phyloP scores from a whole-genome alignment of 2,113 vertebrate species.

The Chroicocephalus ridibundus region DNA sequence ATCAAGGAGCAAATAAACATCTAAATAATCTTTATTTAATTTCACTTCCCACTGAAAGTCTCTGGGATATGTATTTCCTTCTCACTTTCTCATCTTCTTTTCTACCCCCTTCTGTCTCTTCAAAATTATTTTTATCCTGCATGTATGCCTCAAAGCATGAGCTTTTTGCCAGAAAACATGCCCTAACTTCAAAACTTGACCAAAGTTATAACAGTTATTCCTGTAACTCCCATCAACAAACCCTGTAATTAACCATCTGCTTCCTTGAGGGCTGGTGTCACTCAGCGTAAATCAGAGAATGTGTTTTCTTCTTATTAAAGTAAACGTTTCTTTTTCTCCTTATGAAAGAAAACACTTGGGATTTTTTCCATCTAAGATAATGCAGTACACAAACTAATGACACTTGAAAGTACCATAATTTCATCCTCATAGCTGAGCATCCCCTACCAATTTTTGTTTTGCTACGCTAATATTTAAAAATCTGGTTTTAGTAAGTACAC shows the following conservation, averaged over 20 bases:
- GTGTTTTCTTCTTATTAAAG: not conserved
- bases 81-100: not conserved
- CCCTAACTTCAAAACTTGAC: not conserved
- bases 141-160: not conserved
- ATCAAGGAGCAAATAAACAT: not conserved
- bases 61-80: not conserved
- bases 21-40: not conserved
- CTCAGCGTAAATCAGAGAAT: not conserved
- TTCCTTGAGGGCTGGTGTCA: constrained; percentile 4
- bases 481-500: not conserved
- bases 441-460: not conserved
- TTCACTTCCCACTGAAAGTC: not conserved
- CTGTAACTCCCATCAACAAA: not conserved
- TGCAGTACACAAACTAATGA: not conserved
- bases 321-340: not conserved
- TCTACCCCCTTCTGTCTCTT: not conserved
- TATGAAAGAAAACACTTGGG: not conserved
- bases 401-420: not conserved
- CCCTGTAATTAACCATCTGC: not conserved
- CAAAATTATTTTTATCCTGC: not conserved
- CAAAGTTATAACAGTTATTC: not conserved
- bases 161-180: not conserved
- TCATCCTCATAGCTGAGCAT: not conserved
- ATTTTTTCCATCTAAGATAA: not conserved
- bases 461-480: not conserved